These are phyloP conservation scores for Cryptotermes secundus DNA, from an alignment of 1,140 invertebrate genomes.

Conservation along the genomic window DNA sequence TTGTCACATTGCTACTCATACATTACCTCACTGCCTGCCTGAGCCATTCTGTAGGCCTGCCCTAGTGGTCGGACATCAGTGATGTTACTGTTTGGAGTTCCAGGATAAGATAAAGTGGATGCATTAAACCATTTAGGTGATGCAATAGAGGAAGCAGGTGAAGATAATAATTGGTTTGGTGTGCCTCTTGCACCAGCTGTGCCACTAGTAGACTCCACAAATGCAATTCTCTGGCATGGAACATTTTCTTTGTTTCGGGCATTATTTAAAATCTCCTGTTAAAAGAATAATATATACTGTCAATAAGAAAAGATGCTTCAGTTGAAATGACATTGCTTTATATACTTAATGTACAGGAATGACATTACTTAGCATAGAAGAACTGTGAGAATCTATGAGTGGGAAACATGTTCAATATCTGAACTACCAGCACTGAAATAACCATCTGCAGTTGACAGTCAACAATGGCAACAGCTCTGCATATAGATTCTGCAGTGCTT, in stretches of 20 bases:
- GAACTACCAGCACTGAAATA: no score
- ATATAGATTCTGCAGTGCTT: no score
- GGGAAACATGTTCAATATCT: no score
- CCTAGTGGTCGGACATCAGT: constrained; percentile 24
- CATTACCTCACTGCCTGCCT: constrained; percentile 28
- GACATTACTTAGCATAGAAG: no score
- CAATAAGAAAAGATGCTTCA: no score
- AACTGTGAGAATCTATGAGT: no score
- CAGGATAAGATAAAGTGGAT: constrained; percentile 21
- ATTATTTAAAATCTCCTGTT: constrained; percentile 2
- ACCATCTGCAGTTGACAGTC: no score
- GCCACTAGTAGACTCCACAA: constrained; percentile 6
- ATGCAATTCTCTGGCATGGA: not conserved
- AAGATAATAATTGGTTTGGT: not conserved
- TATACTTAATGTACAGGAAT: no score
- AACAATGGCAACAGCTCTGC: no score
- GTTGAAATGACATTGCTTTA: no score
- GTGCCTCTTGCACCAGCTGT: not conserved
- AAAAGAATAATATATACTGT: no score
- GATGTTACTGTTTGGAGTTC: not conserved
- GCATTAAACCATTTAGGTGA: not conserved
- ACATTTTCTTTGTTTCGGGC: not conserved
- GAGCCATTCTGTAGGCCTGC: constrained; percentile 23
- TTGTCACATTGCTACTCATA: no score
- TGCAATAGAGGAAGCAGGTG: not conserved